Evolutionary conservation across 2,888 invertebrate species (phyloP).

Genomic region (Hipparchia semele): DNA sequence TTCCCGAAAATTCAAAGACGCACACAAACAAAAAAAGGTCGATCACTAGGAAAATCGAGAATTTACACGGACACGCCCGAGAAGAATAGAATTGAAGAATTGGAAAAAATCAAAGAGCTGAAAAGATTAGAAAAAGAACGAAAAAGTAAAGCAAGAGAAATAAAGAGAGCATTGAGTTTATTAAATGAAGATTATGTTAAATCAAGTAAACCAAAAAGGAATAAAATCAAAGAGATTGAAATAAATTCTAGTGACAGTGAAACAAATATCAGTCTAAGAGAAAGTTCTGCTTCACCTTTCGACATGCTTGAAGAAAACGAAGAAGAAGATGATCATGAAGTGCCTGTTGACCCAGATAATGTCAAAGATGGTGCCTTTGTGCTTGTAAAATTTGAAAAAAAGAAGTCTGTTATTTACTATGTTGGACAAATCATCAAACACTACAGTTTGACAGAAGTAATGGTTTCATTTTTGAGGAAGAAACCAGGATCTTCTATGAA

Average conservation of each 20-base stretch:
- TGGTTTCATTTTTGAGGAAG: conserved; percentile 5
- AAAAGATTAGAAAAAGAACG: conserved; percentile 9
- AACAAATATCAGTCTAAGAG: conserved; percentile 10
- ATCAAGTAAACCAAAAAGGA: background rate
- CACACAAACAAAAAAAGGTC: conserved; percentile 4
- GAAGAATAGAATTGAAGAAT: conserved; percentile 46
- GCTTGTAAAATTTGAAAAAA: conserved; percentile 34
- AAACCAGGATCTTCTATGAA: conserved; percentile 6
- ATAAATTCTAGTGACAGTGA: background rate
- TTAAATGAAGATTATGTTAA: background rate
- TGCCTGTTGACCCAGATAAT: background rate
- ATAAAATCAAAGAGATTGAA: conserved; percentile 4
- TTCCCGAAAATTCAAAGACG: background rate
- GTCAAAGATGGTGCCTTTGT: conserved; percentile 6
- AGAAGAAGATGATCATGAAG: background rate
- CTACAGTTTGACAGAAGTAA: too few relatives aligned
- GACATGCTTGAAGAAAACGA: background rate
- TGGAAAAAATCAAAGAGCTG: conserved; percentile 6
- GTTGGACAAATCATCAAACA: conserved; percentile 2
- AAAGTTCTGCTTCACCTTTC: background rate
- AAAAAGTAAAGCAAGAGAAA: background rate
- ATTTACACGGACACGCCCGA: conserved; percentile 1
- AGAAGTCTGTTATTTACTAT: conserved; percentile 24
- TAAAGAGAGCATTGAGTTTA: background rate
- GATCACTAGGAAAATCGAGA: conserved; percentile 18